Base-by-base conservation (phyloP, 2,113 vertebrate genomes). In the Coryphaenoides rupestris region DNA sequence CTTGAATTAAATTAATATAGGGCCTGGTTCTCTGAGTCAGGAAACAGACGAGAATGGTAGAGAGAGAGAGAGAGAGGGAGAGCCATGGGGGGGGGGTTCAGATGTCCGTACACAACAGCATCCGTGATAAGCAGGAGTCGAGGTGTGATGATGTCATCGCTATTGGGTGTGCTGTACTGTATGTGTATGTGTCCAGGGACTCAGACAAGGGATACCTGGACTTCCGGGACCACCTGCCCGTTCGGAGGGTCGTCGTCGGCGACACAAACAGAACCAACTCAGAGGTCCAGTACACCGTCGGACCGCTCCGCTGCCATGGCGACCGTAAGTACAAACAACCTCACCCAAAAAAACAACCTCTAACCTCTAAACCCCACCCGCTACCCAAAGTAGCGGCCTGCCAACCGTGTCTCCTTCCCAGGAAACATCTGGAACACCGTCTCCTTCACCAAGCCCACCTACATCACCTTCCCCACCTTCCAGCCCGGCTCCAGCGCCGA, bases 351-450 rank as follows among this genome's bases (percentile, higher is more conserved):
- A 26, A 3, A n/a, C n/a, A n/a, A n/a, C n/a, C n/a, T n/a, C n/a
- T n/a, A n/a, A n/a, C n/a, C n/a, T n/a, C n/a, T n/a, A n/a, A n/a
- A n/a, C n/a, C n/a, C n/a, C n/a, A n/a, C n/a, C n/a, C n/a, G n/a
- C n/a, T n/a, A n/a, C n/a, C n/a, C n/a, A n/a, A n/a, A n/a, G n/a
- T n/a, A n/a, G n/a, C n/a, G n/a, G n/a, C n/a, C n/a, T n/a, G n/a
- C n/a, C n/a, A n/a, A n/a, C n/a, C n/a, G n/a, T 47, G 64, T 17
- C 56, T 50, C 1, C 0, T 52, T 50, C 16, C 65, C 74, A 99
- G 97, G 93, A 71, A 98, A 93, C 78, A 95, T 94, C 57, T 99
- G 97, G 97, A 98, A 98, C 80, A 95, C 95, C 0, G 90, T 98
- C 52, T 90, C 95, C 61, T 98, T 99, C 86, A 92, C 91, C 74